Conservation (phyloP, 2,797 vertebrate genomes). For the Sebastes taczanowskii region DNA sequence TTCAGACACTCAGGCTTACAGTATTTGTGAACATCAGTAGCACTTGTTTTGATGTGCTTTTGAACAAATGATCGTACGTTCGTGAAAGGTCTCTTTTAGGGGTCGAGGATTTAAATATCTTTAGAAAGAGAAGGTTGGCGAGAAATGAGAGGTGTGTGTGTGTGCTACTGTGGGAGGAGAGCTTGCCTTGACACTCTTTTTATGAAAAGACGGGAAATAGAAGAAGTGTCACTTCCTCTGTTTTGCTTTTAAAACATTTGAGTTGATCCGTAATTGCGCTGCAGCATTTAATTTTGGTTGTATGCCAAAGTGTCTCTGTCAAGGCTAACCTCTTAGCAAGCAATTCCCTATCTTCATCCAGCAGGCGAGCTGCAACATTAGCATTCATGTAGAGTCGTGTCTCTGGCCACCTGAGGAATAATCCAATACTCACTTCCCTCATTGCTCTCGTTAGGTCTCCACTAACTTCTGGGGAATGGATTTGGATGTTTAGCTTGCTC, state of each 20-base stretch:
- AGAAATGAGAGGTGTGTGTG: neutral
- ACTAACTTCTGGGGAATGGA: neutral
- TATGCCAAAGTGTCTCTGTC: neutral
- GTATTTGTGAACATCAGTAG: conserved; percentile 6
- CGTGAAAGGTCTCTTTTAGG: neutral
- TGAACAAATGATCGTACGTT: conserved; percentile 6
- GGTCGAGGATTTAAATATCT: neutral
- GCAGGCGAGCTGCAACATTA: neutral
- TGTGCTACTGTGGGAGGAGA: neutral
- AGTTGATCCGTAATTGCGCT: neutral
- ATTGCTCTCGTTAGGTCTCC: neutral
- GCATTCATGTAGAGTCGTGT: neutral
- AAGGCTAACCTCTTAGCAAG: neutral
- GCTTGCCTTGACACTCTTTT: neutral
- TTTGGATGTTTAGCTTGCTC: neutral
- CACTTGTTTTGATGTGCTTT: conserved; percentile 20
- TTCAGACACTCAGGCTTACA: neutral
- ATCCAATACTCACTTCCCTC: neutral
- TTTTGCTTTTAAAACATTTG: neutral
- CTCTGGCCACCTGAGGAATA: neutral
- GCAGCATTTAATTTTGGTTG: neutral
- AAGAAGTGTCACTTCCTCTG: neutral
- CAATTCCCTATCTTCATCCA: neutral
- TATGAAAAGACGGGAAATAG: neutral
- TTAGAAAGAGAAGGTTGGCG: neutral